Evolutionary conservation across 53 echinoderm and acorn worm genomes (phyloP).

Genomic region (Hippasteria phrygiana): DNA sequence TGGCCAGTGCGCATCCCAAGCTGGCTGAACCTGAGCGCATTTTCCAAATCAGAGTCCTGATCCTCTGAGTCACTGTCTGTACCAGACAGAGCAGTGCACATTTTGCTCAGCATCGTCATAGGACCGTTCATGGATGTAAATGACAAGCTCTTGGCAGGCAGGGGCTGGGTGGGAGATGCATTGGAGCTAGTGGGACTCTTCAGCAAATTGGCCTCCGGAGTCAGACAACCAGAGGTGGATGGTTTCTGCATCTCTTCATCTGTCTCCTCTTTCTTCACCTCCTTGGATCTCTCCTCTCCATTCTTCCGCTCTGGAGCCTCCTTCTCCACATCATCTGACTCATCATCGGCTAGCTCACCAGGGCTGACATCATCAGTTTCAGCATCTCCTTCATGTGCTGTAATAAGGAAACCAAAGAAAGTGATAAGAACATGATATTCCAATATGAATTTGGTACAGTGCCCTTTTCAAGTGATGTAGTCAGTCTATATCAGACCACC

Average conservation of each 20-base stretch:
- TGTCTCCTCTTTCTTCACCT: conserved; percentile 28
- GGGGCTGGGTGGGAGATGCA: conserved; percentile 1
- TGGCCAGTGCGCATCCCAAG: conserved; percentile 38
- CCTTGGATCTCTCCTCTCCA: conserved; percentile 14
- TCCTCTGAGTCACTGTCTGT: conserved; percentile 59
- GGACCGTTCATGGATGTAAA: conserved; percentile 40
- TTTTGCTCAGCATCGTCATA: conserved; percentile 60
- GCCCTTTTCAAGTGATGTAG: too few relatives aligned
- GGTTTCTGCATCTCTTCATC: conserved; percentile 15
- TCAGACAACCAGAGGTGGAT: conserved; percentile 4
- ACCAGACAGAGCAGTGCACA: conserved; percentile 60
- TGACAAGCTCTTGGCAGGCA: conserved; percentile 2
- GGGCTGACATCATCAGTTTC: conserved; percentile 62
- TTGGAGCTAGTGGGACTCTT: conserved; percentile 23
- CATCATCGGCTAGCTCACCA: conserved; percentile 60
- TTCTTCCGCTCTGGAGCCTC: conserved; percentile 10
- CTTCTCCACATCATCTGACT: conserved; percentile 60
- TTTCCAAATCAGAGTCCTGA: conserved; percentile 46
- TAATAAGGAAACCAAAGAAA: background rate
- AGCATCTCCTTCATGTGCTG: conserved; percentile 50
- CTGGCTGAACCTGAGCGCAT: conserved; percentile 28
- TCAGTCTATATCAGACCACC: too few relatives aligned
- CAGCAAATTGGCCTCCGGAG: conserved; percentile 9
- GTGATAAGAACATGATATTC: background rate
- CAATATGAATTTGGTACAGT: too few relatives aligned